These are phyloP conservation scores for Meloidogyne hapla DNA, from an alignment of 1,140 invertebrate genomes.

Conservation along the genomic window DNA sequence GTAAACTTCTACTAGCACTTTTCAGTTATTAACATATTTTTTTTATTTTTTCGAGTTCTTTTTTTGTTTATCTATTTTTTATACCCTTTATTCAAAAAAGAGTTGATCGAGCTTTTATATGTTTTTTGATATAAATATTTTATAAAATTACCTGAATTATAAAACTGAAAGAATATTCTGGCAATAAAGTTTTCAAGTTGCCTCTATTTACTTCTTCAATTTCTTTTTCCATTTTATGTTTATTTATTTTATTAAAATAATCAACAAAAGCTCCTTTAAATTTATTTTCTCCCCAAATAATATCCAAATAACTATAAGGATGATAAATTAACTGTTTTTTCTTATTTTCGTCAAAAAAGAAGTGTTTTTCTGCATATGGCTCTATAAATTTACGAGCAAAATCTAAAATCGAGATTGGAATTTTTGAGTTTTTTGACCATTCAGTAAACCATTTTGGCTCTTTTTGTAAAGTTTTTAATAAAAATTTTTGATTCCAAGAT, in stretches of 20 bases:
- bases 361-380: neutral
- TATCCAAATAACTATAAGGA: neutral
- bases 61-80: no score
- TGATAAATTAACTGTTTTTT: neutral
- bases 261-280: constrained; percentile 1
- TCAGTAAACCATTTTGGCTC: constrained; percentile 1
- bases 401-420: neutral
- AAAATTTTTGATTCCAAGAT: neutral
- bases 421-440: neutral
- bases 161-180: neutral
- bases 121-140: no score
- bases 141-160: neutral
- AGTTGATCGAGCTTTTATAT: no score
- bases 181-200: neutral
- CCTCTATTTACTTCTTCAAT: no score
- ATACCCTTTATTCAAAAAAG: no score
- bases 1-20: no score
- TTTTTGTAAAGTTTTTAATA: neutral
- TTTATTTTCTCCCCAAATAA: neutral
- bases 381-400: neutral
- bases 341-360: neutral
- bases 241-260: neutral
- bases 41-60: no score
- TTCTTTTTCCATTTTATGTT: no score
- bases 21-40: no score